Evolutionary conservation across 2,797 vertebrate species (phyloP), one percentile per base, ranked within the genome.

Genomic region (Danio jaintianensis): DNA sequence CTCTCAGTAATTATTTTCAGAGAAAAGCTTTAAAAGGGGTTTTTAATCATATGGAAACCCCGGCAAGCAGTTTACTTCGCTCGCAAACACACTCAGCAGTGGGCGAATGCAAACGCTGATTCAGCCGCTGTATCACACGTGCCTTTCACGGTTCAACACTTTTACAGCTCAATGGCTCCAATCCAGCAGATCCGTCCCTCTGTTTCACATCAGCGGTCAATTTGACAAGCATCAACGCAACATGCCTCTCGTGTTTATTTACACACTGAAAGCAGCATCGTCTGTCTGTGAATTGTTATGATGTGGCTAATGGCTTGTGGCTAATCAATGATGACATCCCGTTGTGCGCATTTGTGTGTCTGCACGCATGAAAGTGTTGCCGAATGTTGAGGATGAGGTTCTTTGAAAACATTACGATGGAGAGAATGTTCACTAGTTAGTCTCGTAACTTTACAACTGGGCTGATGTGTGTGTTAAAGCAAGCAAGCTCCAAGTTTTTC

Each of bases 251-350:
- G 20, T 45, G 50, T 47, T 66, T 53, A 64, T 66, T 76, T 45
- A 45, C 40, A 42, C 36, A 6, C 13, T 3, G 18, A 66, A 45
- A 11, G 0, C 11, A 1, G 62, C 36, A 42, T 53, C 4, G 6
- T 8, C 15, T 40, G 42, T 68, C 52, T 47, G 5, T 1, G 16
- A 40, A 16, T 20, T 56, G 75, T 56, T 78, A 20, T 78, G 75
- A 59, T 68, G 53, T 78, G 53, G 52, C 63, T 59, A 68, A 78
- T 68, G 63, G 63, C 43, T 68, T 48, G 75, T 20, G 16, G 22
- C 75, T 78, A 48, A 68, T 78, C 42, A 38, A 38, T 78, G 42
- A 38, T 48, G 63, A 59, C 48, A 63, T 68, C 62, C 42, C 40
- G 15, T 62, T 45, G 40, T 40, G 36, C 13, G 18, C 42, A 8